These are phyloP conservation scores for Neoitamus cyanurus DNA, from an alignment of 2,888 invertebrate species.

Conservation along the genomic window DNA sequence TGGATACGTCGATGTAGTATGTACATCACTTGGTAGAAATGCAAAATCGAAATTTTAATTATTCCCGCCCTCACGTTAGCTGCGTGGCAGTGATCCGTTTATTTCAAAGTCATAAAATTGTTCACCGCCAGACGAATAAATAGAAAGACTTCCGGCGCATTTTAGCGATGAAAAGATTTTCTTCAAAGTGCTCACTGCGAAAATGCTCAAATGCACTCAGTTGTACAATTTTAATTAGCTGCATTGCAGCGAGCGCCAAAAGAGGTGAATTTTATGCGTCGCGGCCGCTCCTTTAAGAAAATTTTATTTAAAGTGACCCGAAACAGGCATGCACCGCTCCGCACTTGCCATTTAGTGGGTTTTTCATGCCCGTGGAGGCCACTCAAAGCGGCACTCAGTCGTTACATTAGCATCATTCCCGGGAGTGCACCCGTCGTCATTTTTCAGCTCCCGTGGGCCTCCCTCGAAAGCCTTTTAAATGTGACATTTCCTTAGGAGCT, in stretches of 20 bases:
- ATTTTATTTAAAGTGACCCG: not conserved
- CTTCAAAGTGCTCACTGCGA: constrained; percentile 9
- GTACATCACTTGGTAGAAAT: not conserved
- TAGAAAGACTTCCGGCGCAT: not conserved
- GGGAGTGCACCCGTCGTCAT: not conserved
- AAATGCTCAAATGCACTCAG: constrained; percentile 30
- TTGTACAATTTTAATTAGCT: constrained; percentile 37
- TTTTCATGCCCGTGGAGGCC: not conserved
- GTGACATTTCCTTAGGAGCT: constrained; percentile 31
- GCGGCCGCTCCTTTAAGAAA: constrained; percentile 22
- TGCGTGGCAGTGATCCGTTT: not conserved
- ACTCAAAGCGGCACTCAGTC: constrained; percentile 16
- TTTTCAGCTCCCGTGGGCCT: not conserved
- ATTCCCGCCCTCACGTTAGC: not conserved
- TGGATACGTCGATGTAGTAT: not conserved
- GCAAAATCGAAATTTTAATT: not conserved
- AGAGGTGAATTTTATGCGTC: constrained; percentile 26
- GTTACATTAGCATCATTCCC: constrained; percentile 30
- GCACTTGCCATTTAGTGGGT: not conserved
- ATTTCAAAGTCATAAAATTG: not conserved
- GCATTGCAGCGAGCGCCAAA: constrained; percentile 4
- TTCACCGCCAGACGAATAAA: not conserved
- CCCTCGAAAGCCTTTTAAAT: not conserved
- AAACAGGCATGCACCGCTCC: not conserved
- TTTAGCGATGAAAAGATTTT: constrained; percentile 4